phyloP scores from a whole-genome alignment of 2,888 invertebrate genomes.

The Ypsolopha sequella region DNA sequence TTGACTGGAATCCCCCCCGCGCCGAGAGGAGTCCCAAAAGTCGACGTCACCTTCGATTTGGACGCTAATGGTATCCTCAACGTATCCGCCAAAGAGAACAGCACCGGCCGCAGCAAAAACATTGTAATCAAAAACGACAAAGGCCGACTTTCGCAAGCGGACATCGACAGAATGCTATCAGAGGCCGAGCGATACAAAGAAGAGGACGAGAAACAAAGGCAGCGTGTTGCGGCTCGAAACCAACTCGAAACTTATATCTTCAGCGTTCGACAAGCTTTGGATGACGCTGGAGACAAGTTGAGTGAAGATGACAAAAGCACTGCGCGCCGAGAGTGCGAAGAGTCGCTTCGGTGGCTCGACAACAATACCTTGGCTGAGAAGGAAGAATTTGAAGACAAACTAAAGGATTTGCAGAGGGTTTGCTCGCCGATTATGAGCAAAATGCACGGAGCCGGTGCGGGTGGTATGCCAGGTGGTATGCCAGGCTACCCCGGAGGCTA shows the following conservation, averaged over 20 bases:
- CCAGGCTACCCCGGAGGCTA: slow-evolving; percentile 1
- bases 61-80: slow-evolving; percentile 86
- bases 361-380: slow-evolving; percentile 74
- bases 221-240: slow-evolving; percentile 78
- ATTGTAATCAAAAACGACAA: slow-evolving; percentile 89
- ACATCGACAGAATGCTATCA: slow-evolving; percentile 83
- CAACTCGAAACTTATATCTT: slow-evolving; percentile 79
- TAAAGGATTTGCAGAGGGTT: slow-evolving; percentile 69
- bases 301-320: slow-evolving; percentile 66
- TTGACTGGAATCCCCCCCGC: slow-evolving; percentile 78
- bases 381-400: slow-evolving; percentile 73
- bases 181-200: slow-evolving; percentile 81
- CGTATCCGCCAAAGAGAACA: slow-evolving; percentile 82
- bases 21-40: slow-evolving; percentile 76
- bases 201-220: slow-evolving; percentile 78
- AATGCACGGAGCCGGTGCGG: slow-evolving; percentile 67
- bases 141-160: slow-evolving; percentile 82
- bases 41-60: slow-evolving; percentile 80
- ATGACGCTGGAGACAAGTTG: slow-evolving; percentile 51
- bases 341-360: slow-evolving; percentile 79
- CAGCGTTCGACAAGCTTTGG: slow-evolving; percentile 76
- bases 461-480: slow-evolving; percentile 15
- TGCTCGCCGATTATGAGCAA: slow-evolving; percentile 73
- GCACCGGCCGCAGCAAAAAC: slow-evolving; percentile 76
- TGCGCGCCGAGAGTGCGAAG: slow-evolving; percentile 66